Evolutionary conservation across 92 coral and sea anemone species (phyloP).

Genomic region (Blastomussa wellsi): DNA sequence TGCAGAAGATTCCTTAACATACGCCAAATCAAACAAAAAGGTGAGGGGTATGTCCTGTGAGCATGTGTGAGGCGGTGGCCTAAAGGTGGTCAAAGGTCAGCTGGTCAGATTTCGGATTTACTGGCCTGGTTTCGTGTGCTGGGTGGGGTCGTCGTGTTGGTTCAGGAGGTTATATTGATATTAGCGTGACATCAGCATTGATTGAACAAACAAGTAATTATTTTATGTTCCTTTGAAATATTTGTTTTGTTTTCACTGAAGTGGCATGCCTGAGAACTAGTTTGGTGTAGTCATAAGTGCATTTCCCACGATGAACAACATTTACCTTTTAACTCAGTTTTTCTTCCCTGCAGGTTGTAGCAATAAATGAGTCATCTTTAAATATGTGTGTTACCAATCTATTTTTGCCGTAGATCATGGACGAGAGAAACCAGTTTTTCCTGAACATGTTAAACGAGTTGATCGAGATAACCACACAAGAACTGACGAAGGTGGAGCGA

Average conservation of each 20-base stretch:
- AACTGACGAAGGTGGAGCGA: constrained; percentile 93
- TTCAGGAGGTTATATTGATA: neutral
- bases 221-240: neutral
- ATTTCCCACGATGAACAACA: too few species aligned
- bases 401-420: constrained; percentile 74
- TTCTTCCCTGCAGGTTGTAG: neutral
- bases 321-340: too few species aligned
- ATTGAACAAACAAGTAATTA: neutral
- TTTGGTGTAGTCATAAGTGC: too few species aligned
- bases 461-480: constrained; percentile 96
- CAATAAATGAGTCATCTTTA: neutral
- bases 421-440: constrained; percentile 90
- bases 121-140: neutral
- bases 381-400: neutral
- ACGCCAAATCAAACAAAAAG: constrained; percentile 96
- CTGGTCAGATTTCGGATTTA: neutral
- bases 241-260: too few species aligned
- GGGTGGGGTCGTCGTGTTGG: neutral
- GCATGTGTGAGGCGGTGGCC: neutral
- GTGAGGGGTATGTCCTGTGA: constrained; percentile 24
- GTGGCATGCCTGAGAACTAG: too few species aligned
- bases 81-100: too few species aligned
- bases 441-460: constrained; percentile 91
- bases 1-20: constrained; percentile 89
- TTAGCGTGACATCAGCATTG: neutral